Base-by-base conservation (phyloP, 2,113 vertebrate species). In the Mustela nigripes region DNA sequence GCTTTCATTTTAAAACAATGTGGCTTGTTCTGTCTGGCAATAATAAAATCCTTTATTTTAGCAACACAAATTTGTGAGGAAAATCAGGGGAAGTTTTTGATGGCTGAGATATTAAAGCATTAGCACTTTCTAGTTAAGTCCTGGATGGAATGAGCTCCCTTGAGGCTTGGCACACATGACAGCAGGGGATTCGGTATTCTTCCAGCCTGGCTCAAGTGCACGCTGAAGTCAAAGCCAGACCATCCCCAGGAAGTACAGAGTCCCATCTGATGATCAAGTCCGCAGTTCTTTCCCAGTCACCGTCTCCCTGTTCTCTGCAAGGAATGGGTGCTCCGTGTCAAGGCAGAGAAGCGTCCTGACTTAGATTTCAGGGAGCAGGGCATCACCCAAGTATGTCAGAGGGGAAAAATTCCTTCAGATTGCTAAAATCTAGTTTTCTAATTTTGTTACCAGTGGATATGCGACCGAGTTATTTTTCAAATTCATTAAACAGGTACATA, bases 1-100 rank as follows among this genome's bases (percentile, higher is more conserved):
- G 15, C 16, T 92, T 94, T 71, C 81, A 91, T 36, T 88, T 80
- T 11, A 94, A 94, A 74, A 15, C 11, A 90, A n/a, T 50, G 48
- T 92, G 60, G 7, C 71, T 93, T 79, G 33, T 94, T 81, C 36
- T 78, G 2, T 65, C 58, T 86, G 28, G 11, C 33, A 62, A 16
- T 74, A 79, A 82, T 39, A 80, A 39, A 86, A 73, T 3, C 21
- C 45, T 90, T 89, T 26, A 67, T 78, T 89, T 91, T 58, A 92
- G 71, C 48, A 84, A 80, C n/a, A 24, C 12, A 65, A 56, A 80
- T 83, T 56, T 83, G 24, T 76, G 50, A 83, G 26, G 50, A 42
- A 62, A 67, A 63, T 42, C 28, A 18, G 22, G 58, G 62, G 31
- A 86, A 86, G 39, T 83, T 84, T 60, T 78, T 73, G 28, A 26